phyloP scores from a whole-genome alignment of 2,113 vertebrate genomes.

The Strigops habroptila region DNA sequence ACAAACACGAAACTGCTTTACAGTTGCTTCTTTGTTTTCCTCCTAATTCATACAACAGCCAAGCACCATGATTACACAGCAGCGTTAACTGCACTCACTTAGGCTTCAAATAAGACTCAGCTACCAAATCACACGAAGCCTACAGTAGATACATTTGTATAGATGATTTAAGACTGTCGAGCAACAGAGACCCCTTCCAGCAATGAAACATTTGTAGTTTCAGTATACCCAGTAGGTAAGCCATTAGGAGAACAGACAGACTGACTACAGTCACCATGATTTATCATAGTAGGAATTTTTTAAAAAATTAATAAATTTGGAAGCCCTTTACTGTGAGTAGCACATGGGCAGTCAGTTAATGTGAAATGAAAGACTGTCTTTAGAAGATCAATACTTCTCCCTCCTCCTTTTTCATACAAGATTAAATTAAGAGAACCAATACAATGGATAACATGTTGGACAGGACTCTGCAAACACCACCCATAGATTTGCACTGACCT shows the following conservation, averaged over 20 bases:
- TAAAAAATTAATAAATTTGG: not conserved
- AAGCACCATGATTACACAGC: not conserved
- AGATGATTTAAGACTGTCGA: not conserved
- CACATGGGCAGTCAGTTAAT: not conserved
- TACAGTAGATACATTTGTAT: no score
- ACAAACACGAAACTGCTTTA: not conserved
- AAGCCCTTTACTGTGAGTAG: not conserved
- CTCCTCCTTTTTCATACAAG: not conserved
- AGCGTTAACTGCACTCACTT: not conserved
- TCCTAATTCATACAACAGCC: not conserved
- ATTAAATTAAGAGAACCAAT: slow-evolving; percentile 12
- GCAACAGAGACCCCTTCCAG: not conserved
- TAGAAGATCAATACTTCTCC: not conserved
- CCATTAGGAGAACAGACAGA: not conserved
- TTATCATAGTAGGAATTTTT: not conserved
- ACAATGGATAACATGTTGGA: not conserved
- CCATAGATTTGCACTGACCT: not conserved
- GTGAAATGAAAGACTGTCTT: not conserved
- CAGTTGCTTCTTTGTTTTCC: not conserved
- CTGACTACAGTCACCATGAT: not conserved
- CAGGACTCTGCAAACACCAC: not conserved
- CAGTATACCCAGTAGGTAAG: not conserved
- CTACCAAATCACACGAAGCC: accelerated
- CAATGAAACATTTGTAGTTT: not conserved
- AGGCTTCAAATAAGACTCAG: not conserved